Evolutionary conservation across 2,113 vertebrate genomes (phyloP).

Genomic region (Phrynosoma platyrhinos): DNA sequence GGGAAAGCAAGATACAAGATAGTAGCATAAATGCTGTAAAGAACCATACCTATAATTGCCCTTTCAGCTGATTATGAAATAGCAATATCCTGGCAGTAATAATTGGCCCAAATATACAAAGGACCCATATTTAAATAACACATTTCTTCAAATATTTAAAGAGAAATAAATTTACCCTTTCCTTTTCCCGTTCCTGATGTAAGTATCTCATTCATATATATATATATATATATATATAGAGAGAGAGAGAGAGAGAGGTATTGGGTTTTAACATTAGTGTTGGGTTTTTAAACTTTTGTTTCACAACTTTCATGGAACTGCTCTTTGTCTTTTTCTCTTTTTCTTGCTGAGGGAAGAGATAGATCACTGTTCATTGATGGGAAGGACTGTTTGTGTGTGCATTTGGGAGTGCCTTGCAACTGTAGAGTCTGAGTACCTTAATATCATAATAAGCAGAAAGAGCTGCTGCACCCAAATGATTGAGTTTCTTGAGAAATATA

Average conservation of each 20-base stretch:
- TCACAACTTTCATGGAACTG: background rate
- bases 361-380: background rate
- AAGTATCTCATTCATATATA: background rate
- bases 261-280: background rate
- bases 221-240: no score
- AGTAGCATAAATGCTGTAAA: no score
- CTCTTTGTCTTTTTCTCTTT: no score
- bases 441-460: background rate
- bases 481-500: background rate
- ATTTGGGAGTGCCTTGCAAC: no score
- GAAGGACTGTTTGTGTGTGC: background rate
- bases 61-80: background rate
- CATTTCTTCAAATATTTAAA: background rate
- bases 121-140: background rate
- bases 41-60: background rate
- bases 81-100: background rate
- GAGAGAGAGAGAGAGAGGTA: no score
- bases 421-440: background rate
- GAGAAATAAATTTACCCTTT: background rate
- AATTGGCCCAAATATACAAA: background rate
- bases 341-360: background rate
- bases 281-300: background rate
- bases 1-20: background rate
- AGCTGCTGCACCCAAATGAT: background rate
- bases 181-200: no score